Conservation (phyloP, 2,888 invertebrate genomes). For the Anoncus sp. region DNA sequence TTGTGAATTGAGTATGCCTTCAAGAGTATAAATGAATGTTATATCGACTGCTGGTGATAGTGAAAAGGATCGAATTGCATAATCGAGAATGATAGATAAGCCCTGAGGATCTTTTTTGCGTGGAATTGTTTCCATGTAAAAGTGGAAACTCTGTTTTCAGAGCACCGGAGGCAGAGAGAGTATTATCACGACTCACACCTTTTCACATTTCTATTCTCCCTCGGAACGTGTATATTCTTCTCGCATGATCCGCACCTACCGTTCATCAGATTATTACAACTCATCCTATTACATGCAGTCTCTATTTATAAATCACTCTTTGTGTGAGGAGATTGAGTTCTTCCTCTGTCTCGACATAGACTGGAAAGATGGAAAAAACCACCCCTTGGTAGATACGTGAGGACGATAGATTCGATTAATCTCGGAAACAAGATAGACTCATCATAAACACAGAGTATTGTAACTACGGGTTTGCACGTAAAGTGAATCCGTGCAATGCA, state of each 20-base stretch:
- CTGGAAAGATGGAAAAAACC: slow-evolving; percentile 20
- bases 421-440: slow-evolving; percentile 4
- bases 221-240: slow-evolving; percentile 15
- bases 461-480: background rate
- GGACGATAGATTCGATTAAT: slow-evolving; percentile 53
- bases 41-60: slow-evolving; percentile 17
- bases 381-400: slow-evolving; percentile 30
- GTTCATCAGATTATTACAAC: slow-evolving; percentile 13
- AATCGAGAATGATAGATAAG: slow-evolving; percentile 45
- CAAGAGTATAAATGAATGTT: slow-evolving; percentile 6
- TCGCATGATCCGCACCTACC: slow-evolving; percentile 6
- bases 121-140: slow-evolving; percentile 32
- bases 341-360: slow-evolving; percentile 32
- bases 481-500: background rate
- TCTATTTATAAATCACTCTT: slow-evolving; percentile 53
- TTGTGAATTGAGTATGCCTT: slow-evolving; percentile 56
- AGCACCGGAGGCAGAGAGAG: background rate
- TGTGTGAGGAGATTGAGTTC: slow-evolving; percentile 51
- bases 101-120: slow-evolving; percentile 6
- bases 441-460: background rate
- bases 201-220: slow-evolving; percentile 12
- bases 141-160: slow-evolving; percentile 19
- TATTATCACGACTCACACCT: slow-evolving; percentile 18
- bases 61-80: slow-evolving; percentile 51
- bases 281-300: slow-evolving; percentile 33